Evolutionary conservation across 2,113 vertebrate species (phyloP).

Genomic region (Muntiacus muntjak): DNA sequence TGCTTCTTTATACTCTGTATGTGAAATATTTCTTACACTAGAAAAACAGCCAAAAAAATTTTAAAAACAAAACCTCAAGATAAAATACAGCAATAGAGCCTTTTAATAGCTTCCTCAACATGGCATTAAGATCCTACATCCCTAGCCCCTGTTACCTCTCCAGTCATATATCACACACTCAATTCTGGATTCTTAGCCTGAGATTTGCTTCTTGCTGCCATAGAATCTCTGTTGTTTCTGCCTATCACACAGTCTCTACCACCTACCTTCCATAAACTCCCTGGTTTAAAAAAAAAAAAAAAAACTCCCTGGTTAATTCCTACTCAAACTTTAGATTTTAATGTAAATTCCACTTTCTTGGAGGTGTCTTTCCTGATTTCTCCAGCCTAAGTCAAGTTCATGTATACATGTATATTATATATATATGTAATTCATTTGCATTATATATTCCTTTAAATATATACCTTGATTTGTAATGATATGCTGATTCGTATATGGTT

Average conservation of each 20-base stretch:
- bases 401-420: background rate
- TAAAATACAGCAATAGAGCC: background rate
- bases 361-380: background rate
- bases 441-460: background rate
- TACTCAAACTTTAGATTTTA: background rate
- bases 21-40: background rate
- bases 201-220: background rate
- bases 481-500: background rate
- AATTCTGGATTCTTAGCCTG: background rate
- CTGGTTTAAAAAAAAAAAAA: background rate
- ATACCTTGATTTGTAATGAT: background rate
- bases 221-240: background rate
- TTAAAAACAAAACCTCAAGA: background rate
- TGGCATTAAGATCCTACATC: background rate
- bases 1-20: background rate
- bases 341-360: background rate
- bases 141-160: background rate
- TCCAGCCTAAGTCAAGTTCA: background rate
- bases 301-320: background rate
- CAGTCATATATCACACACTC: background rate
- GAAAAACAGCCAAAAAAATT: background rate
- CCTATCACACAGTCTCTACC: background rate
- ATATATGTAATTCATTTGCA: background rate
- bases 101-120: background rate
- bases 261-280: background rate